Percentiles rank a stretch among this genome's conserved stretches.
Conservation (phyloP, 2,888 invertebrate genomes). For the Nemotelus pantherinus region DNA sequence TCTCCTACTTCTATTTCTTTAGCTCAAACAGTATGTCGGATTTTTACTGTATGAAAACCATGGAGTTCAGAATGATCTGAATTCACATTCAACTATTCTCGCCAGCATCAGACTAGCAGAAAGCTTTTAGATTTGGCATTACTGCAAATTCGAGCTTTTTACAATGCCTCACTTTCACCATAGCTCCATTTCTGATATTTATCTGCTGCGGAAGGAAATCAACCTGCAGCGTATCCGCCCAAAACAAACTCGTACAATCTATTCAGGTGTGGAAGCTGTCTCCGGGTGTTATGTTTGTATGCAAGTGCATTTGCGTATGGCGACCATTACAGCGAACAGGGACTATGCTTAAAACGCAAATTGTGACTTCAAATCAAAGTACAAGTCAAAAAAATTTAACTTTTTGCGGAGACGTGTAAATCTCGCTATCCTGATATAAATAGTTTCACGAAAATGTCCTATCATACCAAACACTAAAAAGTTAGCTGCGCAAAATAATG, state of each 20-base stretch:
- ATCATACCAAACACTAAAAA: no score
- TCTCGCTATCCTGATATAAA: no score
- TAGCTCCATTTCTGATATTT: not conserved
- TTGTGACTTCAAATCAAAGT: no score
- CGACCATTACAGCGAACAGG: not conserved
- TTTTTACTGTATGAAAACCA: slow-evolving; percentile 14
- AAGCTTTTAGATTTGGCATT: not conserved
- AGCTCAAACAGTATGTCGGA: not conserved
- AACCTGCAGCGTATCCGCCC: slow-evolving; percentile 24
- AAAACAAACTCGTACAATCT: slow-evolving; percentile 12
- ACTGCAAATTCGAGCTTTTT: not conserved
- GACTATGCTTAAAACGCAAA: not conserved
- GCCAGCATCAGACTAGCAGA: not conserved
- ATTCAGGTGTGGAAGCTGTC: slow-evolving; percentile 10
- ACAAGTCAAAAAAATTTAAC: no score
- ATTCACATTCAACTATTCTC: slow-evolving; percentile 11
- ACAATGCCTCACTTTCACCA: not conserved
- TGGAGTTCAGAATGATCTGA: slow-evolving; percentile 1
- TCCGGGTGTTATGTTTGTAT: slow-evolving; percentile 3
- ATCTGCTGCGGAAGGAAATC: slow-evolving; percentile 19
- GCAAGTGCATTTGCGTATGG: slow-evolving; percentile 9
- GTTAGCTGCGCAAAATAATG: no score
- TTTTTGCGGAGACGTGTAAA: no score
- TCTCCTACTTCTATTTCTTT: no score
- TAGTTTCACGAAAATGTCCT: no score